Evolutionary conservation across 2,888 invertebrate genomes (phyloP), one percentile per base, ranked within the genome.

Genomic region (Sicus ferrugineus): DNA sequence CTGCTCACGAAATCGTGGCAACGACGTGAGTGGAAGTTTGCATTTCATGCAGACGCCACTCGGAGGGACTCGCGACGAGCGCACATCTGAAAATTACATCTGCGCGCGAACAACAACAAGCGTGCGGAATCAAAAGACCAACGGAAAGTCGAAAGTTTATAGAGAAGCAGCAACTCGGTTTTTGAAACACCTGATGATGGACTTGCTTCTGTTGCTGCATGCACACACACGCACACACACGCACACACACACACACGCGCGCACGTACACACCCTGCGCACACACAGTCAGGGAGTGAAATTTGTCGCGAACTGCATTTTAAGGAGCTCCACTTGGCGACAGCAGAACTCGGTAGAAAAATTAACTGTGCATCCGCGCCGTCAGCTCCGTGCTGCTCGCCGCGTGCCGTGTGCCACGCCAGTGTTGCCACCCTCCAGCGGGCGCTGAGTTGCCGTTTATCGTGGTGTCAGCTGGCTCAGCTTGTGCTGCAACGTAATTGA

Each of bases 401-500:
- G 63, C 19, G 23, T 6, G 28, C 23, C 56, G 3, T 42, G 23
- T 16, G 19, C 48, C 34, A 7, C 61, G 4, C 9, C 42, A 16
- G 16, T n/a, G 42, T 16, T 5, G n/a, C 5, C 23, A 52, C n/a
- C 59, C 19, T n/a, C 34, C 34, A 21, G 30, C 14, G 19, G 30
- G 30, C 30, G 46, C 30, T n/a, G 56, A 31, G 58, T 67, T 42
- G 28, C 23, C 23, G 56, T 34, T 52, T 65, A 50, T 65, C 64
- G 56, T 48, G 52, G 28, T 30, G 30, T 42, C 58, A 46, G 67
- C 58, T 67, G 59, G n/a, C 56, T 19, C 66, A 58, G 19, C 67
- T 46, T 58, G 59, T 58, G 69, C 59, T 59, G 69, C 69, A 69
- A 69, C 34, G 50, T 69, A 69, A 69, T 69, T 69, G 69, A 69